Evolutionary conservation across 2,113 vertebrate species (phyloP).

Genomic region (Larimichthys polyactis): DNA sequence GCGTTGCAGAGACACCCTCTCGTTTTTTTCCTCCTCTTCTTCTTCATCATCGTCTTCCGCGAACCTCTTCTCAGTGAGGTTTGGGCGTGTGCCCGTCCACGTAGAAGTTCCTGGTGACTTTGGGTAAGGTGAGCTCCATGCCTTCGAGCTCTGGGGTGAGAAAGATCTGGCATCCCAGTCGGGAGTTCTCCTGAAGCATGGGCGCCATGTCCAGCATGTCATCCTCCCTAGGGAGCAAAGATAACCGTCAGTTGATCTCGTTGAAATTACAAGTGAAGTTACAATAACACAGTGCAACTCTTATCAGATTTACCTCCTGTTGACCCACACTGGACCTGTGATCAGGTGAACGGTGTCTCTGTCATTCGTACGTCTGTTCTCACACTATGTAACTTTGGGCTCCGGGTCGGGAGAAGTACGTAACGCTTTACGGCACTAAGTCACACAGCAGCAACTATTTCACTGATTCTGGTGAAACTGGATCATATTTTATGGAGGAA

Average conservation of each 20-base stretch:
- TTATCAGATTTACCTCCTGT: too few relatives aligned
- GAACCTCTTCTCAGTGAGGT: constrained; percentile 86
- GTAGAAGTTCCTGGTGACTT: constrained; percentile 94
- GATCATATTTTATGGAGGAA: too few relatives aligned
- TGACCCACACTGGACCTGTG: too few relatives aligned
- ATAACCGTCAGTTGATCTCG: constrained; percentile 8
- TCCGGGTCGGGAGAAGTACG: too few relatives aligned
- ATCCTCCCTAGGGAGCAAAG: constrained; percentile 85
- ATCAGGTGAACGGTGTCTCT: too few relatives aligned
- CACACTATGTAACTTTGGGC: too few relatives aligned
- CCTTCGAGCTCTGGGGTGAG: constrained; percentile 88
- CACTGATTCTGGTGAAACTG: too few relatives aligned
- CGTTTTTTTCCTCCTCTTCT: neutral
- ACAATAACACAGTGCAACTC: neutral
- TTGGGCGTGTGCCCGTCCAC: constrained; percentile 94
- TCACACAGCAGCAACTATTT: too few relatives aligned
- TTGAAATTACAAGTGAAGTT: neutral
- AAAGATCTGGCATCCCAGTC: constrained; percentile 92
- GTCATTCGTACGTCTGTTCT: too few relatives aligned
- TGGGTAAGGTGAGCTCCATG: constrained; percentile 89
- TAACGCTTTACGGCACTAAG: too few relatives aligned
- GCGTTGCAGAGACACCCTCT: neutral
- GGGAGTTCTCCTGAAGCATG: constrained; percentile 91
- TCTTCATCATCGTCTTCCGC: neutral
- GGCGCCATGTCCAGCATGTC: constrained; percentile 97